Base-by-base conservation (phyloP, 2,888 invertebrate genomes). In the Anthrax anthrax region DNA sequence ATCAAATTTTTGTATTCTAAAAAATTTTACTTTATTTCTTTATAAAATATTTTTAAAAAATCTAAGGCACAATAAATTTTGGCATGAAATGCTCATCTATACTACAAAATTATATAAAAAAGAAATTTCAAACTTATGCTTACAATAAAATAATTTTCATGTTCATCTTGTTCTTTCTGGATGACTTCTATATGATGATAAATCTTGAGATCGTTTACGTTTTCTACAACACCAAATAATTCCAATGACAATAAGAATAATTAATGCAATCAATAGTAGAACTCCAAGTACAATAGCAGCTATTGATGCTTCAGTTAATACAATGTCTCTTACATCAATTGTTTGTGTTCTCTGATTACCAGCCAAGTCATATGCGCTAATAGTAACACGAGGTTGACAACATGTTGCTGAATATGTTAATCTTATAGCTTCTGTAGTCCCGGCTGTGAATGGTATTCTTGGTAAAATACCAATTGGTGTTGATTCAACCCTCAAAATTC, bases 401-500 rank as follows among this genome's bases (percentile, higher is more conserved):
- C 87, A 88, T 0, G 78, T 80, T 0, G 81, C 76, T 17, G 78
- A 72, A 60, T 83, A 86, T 4, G 75, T 74, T 1, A 81, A 80
- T 14, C 69, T 69, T 1, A 85, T 73, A 32, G 77, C 73, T 29
- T 79, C 77, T 29, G 73, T 74, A 0, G 81, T 77, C 2, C 87
- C 87, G 1, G 81, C 70, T 10, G 77, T 73, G 59, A 81, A 86
- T 27, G 71, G 74, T 37, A 72, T 70, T 29, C 74, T 73, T 55
- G 82, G 75, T 41, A 74, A 69, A 29, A 86, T 56, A 0, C 83
- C 82, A 17, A 69, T 57, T 0, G 80, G 80, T 1, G 70, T 69
- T 0, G 78, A 74, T 13, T 72, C 70, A 4, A 81, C 55, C 1
- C 77, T 74, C 47, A 80, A 65, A 1, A 81, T 68, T 52, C 81